These are phyloP conservation scores for Xenopus tropicalis DNA, from an alignment of 2,113 vertebrate genomes.

Conservation along the genomic window UCB_Xtro_10.0 CM004443.2:163362001-163362500, in stretches of 20 bases:
- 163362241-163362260: constrained; percentile 11
- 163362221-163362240: constrained; percentile 30
- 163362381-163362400: too few relatives aligned
- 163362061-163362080: constrained; percentile 99
- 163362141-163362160: constrained; percentile 86
- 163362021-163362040: constrained; percentile 79
- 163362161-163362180: constrained; percentile 75
- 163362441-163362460: too few relatives aligned
- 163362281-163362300: constrained; percentile 17
- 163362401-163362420: too few relatives aligned
- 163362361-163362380: too few relatives aligned
- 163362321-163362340: too few relatives aligned
- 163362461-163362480: too few relatives aligned
- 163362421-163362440: too few relatives aligned
- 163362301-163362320: not conserved
- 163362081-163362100: constrained; percentile 97
- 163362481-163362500: too few relatives aligned
- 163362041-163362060: constrained; percentile 91
- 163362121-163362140: constrained; percentile 88
- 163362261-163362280: constrained; percentile 4
- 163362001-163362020: constrained; percentile 69
- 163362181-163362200: constrained; percentile 75
- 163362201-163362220: constrained; percentile 62
- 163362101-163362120: constrained; percentile 99
- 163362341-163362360: too few relatives aligned